phyloP scores from a whole-genome alignment of 2,888 invertebrate genomes.

The Proisotoma minuta region DNA sequence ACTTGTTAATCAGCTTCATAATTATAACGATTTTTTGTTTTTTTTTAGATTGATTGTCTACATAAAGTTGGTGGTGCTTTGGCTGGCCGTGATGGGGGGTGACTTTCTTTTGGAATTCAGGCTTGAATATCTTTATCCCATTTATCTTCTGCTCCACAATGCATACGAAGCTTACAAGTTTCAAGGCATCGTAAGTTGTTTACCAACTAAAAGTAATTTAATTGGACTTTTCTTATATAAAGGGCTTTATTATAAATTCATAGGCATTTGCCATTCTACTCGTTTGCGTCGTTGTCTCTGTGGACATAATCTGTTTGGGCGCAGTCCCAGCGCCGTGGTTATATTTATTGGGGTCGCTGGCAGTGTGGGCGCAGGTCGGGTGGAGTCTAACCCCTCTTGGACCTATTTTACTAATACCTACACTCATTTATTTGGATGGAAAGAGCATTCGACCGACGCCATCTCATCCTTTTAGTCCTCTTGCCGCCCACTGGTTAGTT shows the following conservation, averaged over 20 bases:
- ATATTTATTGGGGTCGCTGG: slow-evolving; percentile 45
- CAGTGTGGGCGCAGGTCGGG: slow-evolving; percentile 46
- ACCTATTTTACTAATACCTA: slow-evolving; percentile 46
- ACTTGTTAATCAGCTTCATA: not conserved
- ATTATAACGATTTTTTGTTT: slow-evolving; percentile 4
- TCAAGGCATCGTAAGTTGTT: slow-evolving; percentile 46
- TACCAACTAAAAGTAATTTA: not conserved
- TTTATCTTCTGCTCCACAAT: slow-evolving; percentile 47
- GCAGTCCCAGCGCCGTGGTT: slow-evolving; percentile 47
- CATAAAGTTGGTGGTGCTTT: slow-evolving; percentile 46
- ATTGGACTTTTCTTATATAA: not conserved
- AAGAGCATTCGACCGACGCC: slow-evolving; percentile 47
- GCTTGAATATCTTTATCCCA: slow-evolving; percentile 47
- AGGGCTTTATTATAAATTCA: slow-evolving; percentile 13
- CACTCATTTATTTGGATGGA: slow-evolving; percentile 46
- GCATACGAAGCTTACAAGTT: slow-evolving; percentile 48
- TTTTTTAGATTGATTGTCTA: slow-evolving; percentile 46
- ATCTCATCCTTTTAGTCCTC: slow-evolving; percentile 46
- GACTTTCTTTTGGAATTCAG: slow-evolving; percentile 47
- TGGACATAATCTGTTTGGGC: slow-evolving; percentile 47
- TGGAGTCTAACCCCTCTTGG: slow-evolving; percentile 45
- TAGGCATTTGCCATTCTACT: slow-evolving; percentile 47
- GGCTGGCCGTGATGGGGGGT: slow-evolving; percentile 48
- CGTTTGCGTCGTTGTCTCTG: slow-evolving; percentile 47
- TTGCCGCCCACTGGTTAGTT: slow-evolving; percentile 47